Evolutionary conservation across 2,888 invertebrate species (phyloP).

Genomic region (Ephialtes manifestator): DNA sequence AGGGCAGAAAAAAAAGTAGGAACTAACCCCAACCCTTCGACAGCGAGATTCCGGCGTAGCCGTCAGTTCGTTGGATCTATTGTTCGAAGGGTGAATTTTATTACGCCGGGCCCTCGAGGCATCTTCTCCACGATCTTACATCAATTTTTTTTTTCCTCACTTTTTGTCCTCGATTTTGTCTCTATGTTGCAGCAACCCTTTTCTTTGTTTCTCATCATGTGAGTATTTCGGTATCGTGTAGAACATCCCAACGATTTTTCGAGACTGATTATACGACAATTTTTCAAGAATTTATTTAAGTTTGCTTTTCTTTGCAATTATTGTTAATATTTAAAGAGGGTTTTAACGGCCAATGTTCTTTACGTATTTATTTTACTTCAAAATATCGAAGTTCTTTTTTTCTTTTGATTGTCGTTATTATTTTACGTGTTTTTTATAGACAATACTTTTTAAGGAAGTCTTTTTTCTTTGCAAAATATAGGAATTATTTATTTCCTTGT

Average conservation of each 20-base stretch:
- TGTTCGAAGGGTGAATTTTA: slow-evolving; percentile 83
- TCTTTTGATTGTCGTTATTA: no score
- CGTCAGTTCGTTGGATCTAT: slow-evolving; percentile 70
- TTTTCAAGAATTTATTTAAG: not conserved
- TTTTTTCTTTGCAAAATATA: no score
- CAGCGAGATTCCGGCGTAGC: slow-evolving; percentile 52
- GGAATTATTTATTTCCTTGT: no score
- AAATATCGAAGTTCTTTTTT: no score
- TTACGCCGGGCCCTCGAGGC: slow-evolving; percentile 76
- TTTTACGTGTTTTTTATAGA: no score
- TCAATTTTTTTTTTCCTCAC: slow-evolving; percentile 57
- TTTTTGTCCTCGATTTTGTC: slow-evolving; percentile 27
- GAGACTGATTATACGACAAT: not conserved
- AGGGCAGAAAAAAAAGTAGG: slow-evolving; percentile 46
- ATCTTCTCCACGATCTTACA: slow-evolving; percentile 66
- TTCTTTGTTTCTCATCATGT: slow-evolving; percentile 17
- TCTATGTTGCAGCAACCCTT: slow-evolving; percentile 7
- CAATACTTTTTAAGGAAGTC: no score
- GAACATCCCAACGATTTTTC: slow-evolving; percentile 25
- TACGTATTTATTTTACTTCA: no score
- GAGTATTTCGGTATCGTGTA: slow-evolving; percentile 5
- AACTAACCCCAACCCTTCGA: slow-evolving; percentile 38
- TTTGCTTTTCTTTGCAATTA: no score
- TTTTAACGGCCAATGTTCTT: no score
- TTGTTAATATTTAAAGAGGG: no score